phyloP scores from a whole-genome alignment of 2,797 vertebrate genomes.

The Danio kyathit region DNA sequence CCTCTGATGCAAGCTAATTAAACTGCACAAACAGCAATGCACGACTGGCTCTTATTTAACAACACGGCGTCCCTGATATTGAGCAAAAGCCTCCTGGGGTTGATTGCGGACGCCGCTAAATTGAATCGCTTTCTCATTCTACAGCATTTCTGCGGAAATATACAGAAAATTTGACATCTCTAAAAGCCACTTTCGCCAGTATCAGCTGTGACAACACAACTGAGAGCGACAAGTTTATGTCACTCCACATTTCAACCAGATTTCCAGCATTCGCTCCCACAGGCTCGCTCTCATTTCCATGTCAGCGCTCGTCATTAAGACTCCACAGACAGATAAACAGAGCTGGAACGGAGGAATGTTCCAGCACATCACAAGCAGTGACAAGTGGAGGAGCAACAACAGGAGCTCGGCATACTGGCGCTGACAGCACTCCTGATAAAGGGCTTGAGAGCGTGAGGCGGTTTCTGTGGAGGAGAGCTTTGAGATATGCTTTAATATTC shows the following conservation, averaged over 20 bases:
- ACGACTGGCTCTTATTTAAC: too few relatives aligned
- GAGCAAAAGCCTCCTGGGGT: not conserved
- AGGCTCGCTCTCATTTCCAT: slow-evolving; percentile 15
- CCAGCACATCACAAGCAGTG: slow-evolving; percentile 15
- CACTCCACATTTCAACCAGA: not conserved
- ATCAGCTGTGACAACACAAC: not conserved
- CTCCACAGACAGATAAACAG: slow-evolving; percentile 11
- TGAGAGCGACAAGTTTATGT: not conserved
- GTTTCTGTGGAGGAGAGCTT: slow-evolving; percentile 18
- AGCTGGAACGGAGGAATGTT: slow-evolving; percentile 23
- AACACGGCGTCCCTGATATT: too few relatives aligned
- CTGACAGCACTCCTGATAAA: slow-evolving; percentile 13
- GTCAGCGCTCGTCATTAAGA: slow-evolving; percentile 27
- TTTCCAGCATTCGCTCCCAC: slow-evolving; percentile 25
- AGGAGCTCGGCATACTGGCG: slow-evolving; percentile 12
- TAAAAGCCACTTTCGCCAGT: slow-evolving; percentile 14
- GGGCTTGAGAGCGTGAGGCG: not conserved
- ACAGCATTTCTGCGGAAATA: not conserved
- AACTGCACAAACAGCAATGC: too few relatives aligned
- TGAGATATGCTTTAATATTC: slow-evolving; percentile 65
- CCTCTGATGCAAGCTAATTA: too few relatives aligned
- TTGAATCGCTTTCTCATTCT: not conserved
- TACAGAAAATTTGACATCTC: not conserved
- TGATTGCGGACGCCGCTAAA: not conserved
- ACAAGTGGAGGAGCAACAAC: slow-evolving; percentile 42